Conservation (phyloP, 2,797 vertebrate species). For the Crocidura indochinensis region DNA sequence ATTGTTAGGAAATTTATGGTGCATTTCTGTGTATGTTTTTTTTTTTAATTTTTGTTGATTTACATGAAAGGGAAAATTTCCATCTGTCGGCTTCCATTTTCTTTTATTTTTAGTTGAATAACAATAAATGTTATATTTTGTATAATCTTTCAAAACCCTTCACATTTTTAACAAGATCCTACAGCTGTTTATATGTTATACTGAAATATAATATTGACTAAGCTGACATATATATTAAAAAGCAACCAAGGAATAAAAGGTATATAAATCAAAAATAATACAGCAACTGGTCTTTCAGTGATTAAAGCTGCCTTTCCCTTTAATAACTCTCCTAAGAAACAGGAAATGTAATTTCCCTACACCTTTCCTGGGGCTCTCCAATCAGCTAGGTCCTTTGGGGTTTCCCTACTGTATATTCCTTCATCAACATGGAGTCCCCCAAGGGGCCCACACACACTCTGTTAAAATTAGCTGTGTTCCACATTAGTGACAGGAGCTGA, state of each 20-base stretch:
- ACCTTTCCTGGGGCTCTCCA: slow-evolving; percentile 89
- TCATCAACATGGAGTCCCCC: slow-evolving; percentile 91
- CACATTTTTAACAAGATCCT: slow-evolving; percentile 73
- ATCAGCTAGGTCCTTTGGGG: slow-evolving; percentile 89
- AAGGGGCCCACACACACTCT: slow-evolving; percentile 89
- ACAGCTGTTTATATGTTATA: slow-evolving; percentile 68
- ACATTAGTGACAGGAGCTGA: slow-evolving; percentile 91
- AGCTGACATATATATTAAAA: slow-evolving; percentile 80
- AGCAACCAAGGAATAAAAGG: slow-evolving; percentile 78
- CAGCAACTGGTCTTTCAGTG: slow-evolving; percentile 84
- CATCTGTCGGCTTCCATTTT: slow-evolving; percentile 77
- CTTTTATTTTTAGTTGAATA: slow-evolving; percentile 80
- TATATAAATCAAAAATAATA: slow-evolving; percentile 86
- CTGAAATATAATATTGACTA: slow-evolving; percentile 82
- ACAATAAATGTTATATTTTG: slow-evolving; percentile 74
- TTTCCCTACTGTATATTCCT: slow-evolving; percentile 90
- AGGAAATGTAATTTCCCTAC: slow-evolving; percentile 88
- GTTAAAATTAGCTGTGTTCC: slow-evolving; percentile 92
- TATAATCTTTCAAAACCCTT: slow-evolving; percentile 82
- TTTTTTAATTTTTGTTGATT: slow-evolving; percentile 41
- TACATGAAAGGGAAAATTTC: slow-evolving; percentile 58
- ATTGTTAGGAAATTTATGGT: slow-evolving; percentile 6
- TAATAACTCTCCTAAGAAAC: slow-evolving; percentile 87
- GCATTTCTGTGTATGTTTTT: slow-evolving; percentile 11
- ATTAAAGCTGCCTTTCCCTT: slow-evolving; percentile 88